Evolutionary conservation across 2,113 vertebrate genomes (phyloP).

Genomic region (Archilochus colubris): DNA sequence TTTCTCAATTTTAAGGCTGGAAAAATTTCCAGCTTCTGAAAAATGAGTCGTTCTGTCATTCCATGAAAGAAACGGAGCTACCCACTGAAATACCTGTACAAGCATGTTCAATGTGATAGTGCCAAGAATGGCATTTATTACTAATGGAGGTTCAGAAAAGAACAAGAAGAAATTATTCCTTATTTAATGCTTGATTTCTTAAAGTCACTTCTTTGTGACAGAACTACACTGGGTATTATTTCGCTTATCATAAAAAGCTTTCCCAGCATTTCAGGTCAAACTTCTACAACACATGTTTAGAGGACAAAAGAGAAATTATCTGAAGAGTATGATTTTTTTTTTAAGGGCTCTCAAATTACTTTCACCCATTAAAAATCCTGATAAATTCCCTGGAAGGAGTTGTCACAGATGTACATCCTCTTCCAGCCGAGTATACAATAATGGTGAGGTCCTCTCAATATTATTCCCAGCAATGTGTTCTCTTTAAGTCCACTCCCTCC

Average conservation of each 20-base stretch:
- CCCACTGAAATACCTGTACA: not conserved
- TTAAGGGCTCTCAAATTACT: not conserved
- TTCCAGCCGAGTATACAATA: not conserved
- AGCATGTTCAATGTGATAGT: not conserved
- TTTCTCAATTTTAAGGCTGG: not conserved
- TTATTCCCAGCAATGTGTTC: not conserved
- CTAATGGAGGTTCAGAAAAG: not conserved
- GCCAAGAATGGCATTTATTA: not conserved
- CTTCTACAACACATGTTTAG: not conserved
- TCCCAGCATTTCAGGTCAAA: not conserved
- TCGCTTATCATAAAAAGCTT: not conserved
- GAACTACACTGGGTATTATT: not conserved
- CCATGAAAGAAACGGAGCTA: not conserved
- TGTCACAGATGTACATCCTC: not conserved
- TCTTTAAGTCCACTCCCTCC: not conserved
- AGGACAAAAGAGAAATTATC: not conserved
- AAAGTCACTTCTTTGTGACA: not conserved
- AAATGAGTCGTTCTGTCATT: not conserved
- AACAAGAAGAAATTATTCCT: not conserved
- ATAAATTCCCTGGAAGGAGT: not conserved
- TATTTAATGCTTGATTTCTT: not conserved
- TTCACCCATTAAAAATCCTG: not conserved
- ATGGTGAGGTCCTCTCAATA: not conserved
- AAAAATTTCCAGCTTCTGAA: not conserved
- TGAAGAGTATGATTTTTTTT: not conserved